phyloP scores from a whole-genome alignment of 2,113 vertebrate genomes.

The Bubo bubo region DNA sequence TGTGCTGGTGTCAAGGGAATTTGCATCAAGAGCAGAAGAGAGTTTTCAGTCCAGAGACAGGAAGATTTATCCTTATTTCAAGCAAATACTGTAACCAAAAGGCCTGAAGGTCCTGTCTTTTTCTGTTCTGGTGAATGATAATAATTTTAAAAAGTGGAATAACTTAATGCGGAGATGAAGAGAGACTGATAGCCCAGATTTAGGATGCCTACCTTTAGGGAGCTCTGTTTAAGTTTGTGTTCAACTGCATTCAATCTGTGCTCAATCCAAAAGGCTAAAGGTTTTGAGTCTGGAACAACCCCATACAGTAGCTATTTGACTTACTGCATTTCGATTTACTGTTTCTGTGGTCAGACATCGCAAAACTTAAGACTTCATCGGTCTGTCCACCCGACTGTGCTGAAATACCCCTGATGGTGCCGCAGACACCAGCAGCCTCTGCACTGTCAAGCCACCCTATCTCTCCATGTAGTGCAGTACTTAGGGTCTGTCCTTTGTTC shows the following conservation, averaged over 20 bases:
- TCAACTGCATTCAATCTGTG: not conserved
- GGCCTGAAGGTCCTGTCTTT: not conserved
- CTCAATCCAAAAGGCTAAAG: not conserved
- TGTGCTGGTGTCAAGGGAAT: not conserved
- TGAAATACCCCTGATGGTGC: not conserved
- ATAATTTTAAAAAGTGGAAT: not conserved
- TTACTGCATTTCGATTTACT: not conserved
- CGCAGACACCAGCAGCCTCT: rapidly evolving
- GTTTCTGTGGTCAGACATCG: not conserved
- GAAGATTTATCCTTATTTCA: not conserved
- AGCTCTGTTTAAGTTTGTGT: not conserved
- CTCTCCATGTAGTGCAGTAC: not conserved
- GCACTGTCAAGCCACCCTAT: rapidly evolving
- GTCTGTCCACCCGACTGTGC: rapidly evolving
- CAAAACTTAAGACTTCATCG: not conserved
- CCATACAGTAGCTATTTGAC: not conserved
- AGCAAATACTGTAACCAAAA: not conserved
- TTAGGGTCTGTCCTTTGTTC: not conserved
- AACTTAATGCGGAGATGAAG: not conserved
- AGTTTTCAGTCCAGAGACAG: not conserved
- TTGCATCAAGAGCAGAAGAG: not conserved
- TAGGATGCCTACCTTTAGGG: not conserved
- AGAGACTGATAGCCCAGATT: not conserved
- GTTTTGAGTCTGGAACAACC: not conserved
- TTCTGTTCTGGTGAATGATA: not conserved